Conservation (phyloP, 2,113 vertebrate species). For the Spizaetus ornatus region DNA sequence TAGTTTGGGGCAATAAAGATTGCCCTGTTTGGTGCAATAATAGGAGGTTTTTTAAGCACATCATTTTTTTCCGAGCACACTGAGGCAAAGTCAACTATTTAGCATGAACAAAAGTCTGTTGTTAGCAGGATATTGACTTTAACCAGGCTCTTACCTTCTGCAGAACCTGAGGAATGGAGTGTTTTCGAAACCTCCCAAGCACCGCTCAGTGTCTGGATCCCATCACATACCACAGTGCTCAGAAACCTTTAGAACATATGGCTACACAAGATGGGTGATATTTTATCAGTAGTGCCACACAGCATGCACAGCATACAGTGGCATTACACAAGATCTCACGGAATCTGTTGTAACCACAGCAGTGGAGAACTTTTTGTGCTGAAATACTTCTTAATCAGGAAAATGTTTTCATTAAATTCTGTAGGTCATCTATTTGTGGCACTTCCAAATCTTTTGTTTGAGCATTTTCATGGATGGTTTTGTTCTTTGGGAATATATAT, state of each 20-base stretch:
- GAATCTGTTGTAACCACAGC: background rate
- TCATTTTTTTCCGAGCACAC: background rate
- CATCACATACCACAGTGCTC: background rate
- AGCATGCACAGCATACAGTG: background rate
- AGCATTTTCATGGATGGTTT: background rate
- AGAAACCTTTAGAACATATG: background rate
- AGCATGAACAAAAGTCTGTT: background rate
- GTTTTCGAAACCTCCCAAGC: background rate
- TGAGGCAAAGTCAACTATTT: background rate
- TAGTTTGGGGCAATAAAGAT: background rate
- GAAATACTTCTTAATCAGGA: background rate
- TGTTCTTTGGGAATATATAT: background rate
- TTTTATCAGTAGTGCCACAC: background rate
- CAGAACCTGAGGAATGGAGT: background rate
- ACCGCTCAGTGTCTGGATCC: background rate
- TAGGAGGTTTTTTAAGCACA: background rate
- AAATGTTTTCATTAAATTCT: background rate
- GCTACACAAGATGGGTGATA: fast-evolving
- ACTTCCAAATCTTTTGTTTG: background rate
- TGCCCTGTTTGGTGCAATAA: background rate
- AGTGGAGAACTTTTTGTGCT: background rate
- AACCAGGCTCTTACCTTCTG: background rate
- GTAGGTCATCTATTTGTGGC: background rate
- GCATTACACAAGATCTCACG: background rate
- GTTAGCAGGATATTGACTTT: background rate